A percentile compares a stretch with the other conserved stretches of the same genome.
These are phyloP conservation scores for Phalacrocorax aristotelis DNA, from an alignment of 2,113 vertebrate genomes.

Conservation along the genomic window DNA sequence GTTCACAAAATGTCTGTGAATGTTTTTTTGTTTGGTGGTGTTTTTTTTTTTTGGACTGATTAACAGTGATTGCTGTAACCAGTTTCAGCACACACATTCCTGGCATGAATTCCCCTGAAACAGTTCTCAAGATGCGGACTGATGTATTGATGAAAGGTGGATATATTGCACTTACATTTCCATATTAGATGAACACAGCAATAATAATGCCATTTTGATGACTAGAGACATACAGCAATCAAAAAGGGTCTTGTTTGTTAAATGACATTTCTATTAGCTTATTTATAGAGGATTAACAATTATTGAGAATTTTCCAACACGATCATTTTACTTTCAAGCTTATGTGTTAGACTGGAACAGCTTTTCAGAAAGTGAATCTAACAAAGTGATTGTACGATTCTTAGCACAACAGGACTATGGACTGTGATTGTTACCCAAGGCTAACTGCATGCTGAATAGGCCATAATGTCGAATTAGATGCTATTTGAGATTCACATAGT, in stretches of 20 bases:
- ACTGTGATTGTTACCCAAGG: conserved; percentile 26
- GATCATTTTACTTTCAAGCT: neutral
- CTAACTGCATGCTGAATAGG: neutral
- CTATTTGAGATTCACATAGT: neutral
- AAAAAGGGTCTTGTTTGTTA: neutral
- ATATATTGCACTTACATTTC: neutral
- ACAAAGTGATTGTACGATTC: neutral
- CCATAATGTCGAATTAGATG: conserved; percentile 24
- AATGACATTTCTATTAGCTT: neutral
- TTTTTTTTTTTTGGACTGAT: neutral
- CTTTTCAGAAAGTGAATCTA: neutral
- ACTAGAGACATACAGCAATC: neutral
- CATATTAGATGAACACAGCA: neutral
- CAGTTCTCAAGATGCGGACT: neutral
- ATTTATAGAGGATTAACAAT: neutral
- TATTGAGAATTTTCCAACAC: neutral
- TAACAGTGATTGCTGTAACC: neutral
- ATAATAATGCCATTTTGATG: neutral
- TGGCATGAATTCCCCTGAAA: neutral
- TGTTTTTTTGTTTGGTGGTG: neutral
- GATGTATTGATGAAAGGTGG: neutral
- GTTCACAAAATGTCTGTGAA: neutral
- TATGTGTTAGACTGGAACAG: neutral
- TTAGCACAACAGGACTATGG: neutral
- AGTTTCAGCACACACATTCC: neutral